Base-by-base conservation (phyloP, 2,888 invertebrate species). In the Onchidella celtica region DNA sequence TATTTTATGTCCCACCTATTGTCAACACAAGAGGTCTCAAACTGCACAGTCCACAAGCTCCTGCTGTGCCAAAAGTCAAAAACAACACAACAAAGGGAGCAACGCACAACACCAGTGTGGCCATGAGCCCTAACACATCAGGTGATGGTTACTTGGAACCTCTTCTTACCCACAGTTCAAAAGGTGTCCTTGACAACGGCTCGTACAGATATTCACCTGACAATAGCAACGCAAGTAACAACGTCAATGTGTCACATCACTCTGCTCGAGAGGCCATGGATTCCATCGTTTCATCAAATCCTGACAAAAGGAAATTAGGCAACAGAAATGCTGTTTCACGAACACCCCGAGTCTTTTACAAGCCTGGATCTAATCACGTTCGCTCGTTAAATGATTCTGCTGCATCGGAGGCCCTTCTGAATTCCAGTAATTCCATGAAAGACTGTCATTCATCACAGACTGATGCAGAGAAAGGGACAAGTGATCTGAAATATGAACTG, bases 61-160 rank as follows among this genome's bases (percentile, higher is more conserved):
- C 27, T 38, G 63, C 9, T 65, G 21, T 57, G 0, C 24, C 70
- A 34, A 38, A 65, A 6, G 55, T 55, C 9, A 76, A 55, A 34
- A 40, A 27, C 17, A n/a, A 27, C 9, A 11, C 74, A 9, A 24
- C 73, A 3, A 65, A 38, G n/a, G 73, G 36, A 1, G n/a, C 32
- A 3, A 9, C 36, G n/a, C 1, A 34, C 11, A 21, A 32, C 24
- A 63, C 27, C 34, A 24, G 63, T 34, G 14, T n/a, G 6, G 61
- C 29, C 36, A 14, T 40, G 6, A 66, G 32, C 55, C 74, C 80
- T 4, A 40, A 74, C 38, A 73, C 27, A 9, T 29, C 73, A 2
- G 59, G 63, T 2, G 73, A 80, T 27, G 74, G 80, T 21, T 80
- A 80, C 57, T 61, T 80, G 2, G 80, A 65, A 21, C 80, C 80